Evolutionary conservation across 53 echinoderm and acorn worm genomes (phyloP).

Genomic region (Paracentrotus lividus): DNA sequence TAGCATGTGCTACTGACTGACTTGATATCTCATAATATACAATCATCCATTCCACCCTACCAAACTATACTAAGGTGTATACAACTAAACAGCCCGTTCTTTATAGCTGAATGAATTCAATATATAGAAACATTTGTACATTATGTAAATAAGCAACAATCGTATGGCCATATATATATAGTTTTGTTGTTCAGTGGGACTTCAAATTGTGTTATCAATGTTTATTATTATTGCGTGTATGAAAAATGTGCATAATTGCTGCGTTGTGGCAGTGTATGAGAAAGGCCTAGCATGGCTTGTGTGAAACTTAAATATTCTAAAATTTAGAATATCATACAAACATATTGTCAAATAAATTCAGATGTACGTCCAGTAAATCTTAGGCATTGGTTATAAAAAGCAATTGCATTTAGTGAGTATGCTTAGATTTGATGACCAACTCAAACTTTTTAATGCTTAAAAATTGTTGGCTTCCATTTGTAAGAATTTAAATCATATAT

Average conservation of each 20-base stretch:
- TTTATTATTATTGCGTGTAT: slow-evolving; percentile 51
- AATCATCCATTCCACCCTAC: slow-evolving; percentile 14
- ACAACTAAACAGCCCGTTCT: background rate
- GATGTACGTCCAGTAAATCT: slow-evolving; percentile 49
- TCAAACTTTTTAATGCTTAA: slow-evolving; percentile 32
- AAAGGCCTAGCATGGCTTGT: slow-evolving; percentile 27
- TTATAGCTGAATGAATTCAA: slow-evolving; percentile 31
- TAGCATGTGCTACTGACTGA: background rate
- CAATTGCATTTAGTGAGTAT: slow-evolving; percentile 32
- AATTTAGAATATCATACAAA: slow-evolving; percentile 37
- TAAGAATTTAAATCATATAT: slow-evolving; percentile 32
- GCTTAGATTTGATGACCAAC: slow-evolving; percentile 47
- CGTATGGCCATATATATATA: slow-evolving; percentile 63
- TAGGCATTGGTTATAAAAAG: slow-evolving; percentile 8
- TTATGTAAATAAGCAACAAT: slow-evolving; percentile 47
- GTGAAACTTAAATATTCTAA: slow-evolving; percentile 19
- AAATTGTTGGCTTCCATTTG: slow-evolving; percentile 52
- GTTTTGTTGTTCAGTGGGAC: slow-evolving; percentile 65
- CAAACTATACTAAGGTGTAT: background rate
- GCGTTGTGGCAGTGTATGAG: slow-evolving; percentile 18
- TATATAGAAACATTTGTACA: slow-evolving; percentile 43
- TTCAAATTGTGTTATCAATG: slow-evolving; percentile 49
- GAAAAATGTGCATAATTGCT: slow-evolving; percentile 43
- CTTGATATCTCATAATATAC: background rate
- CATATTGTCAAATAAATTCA: slow-evolving; percentile 48